Evolutionary conservation across 2,888 invertebrate genomes (phyloP).

Genomic region (Lycocerus yunnanus): DNA sequence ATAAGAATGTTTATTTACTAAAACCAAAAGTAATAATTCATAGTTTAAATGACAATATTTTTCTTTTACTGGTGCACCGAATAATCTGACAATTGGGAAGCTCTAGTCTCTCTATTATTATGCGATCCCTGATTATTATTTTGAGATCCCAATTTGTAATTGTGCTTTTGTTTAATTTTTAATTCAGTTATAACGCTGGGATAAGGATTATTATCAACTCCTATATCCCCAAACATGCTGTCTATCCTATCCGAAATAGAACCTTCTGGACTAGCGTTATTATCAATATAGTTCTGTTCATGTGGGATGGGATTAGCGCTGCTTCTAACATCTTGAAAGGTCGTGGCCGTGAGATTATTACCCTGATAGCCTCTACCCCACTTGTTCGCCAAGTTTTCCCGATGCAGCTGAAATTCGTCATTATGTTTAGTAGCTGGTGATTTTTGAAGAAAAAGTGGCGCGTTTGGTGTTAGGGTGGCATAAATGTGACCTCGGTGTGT

Average conservation of each 20-base stretch:
- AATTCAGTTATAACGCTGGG: neutral
- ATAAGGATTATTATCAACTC: neutral
- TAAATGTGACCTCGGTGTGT: conserved; percentile 49
- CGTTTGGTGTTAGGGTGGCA: conserved; percentile 43
- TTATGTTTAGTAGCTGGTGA: conserved; percentile 11
- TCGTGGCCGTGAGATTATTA: neutral
- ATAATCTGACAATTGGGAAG: neutral
- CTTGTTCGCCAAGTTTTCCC: conserved; percentile 29
- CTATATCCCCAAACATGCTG: neutral
- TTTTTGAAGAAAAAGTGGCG: conserved; percentile 12
- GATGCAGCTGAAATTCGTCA: conserved; percentile 27
- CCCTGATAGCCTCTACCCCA: conserved; percentile 14
- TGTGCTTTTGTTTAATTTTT: neutral
- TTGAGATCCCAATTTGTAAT: neutral
- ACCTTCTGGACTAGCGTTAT: neutral
- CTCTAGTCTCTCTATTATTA: neutral
- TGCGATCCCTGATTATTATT: neutral
- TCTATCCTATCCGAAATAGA: neutral
- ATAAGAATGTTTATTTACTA: neutral
- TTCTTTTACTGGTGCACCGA: neutral
- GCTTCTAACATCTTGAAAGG: neutral
- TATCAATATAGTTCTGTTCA: neutral
- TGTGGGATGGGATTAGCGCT: neutral
- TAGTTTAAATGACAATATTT: neutral
- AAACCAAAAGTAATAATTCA: neutral